Evolutionary conservation across 2,888 invertebrate species (phyloP), one percentile per base, ranked within the genome.

Genomic region (Drosophila acutilabella): DNA sequence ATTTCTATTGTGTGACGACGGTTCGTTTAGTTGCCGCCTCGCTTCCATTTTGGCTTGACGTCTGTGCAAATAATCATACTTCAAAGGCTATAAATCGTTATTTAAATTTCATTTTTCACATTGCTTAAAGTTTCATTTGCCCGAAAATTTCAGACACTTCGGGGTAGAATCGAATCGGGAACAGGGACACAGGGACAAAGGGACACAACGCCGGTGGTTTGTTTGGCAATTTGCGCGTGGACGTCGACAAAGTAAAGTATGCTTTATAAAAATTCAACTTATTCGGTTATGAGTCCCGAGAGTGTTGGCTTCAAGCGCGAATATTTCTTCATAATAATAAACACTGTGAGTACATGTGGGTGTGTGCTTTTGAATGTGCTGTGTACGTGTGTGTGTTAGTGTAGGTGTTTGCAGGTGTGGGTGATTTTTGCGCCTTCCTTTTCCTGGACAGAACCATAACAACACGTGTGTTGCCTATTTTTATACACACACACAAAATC

Each of bases 71-170:
- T 82, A 85, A 85, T 85, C 86, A 88, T 85, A 86, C 85, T 84
- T 82, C 83, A 82, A 89, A 89, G 86, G 81, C 81, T 62, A 90
- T 90, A 90, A 90, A 90, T 90, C 88, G 81, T 90, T 89, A 88
- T 90, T 89, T 86, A 86, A 89, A 84, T 87, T 90, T 89, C 74
- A 81, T 81, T 88, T 82, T 65, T 26, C 64, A 67, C 78, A 82
- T 78, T 78, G 77, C 80, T 86, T 85, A 75, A 79, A 81, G 81
- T 89, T 88, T 77, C 73, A 76, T 83, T 79, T 78, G 61, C 70
- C 66, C 50, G 50, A 76, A 79, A 30, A 30, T 30, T 80, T 85
- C 74, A 30, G 30, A 30, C 80, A 77, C 40, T 57, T 41, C 10
- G 26, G n/a, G 20, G 20, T 50, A 2, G 30, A n/a, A n/a, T n/a